phyloP scores from a whole-genome alignment of 2,888 invertebrate genomes.

The Ellobium chinense region DNA sequence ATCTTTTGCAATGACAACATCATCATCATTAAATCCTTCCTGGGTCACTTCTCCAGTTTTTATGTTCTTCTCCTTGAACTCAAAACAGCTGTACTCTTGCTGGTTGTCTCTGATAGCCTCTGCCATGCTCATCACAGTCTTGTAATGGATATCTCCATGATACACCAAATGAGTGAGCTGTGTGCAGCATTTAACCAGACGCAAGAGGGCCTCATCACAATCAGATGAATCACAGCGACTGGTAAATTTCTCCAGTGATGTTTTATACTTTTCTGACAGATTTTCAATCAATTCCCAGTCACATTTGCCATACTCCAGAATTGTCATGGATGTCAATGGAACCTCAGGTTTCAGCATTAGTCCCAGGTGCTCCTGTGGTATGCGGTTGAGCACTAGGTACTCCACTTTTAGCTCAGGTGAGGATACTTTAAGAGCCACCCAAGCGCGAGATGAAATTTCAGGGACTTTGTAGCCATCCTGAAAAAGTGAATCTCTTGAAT shows the following conservation, averaged over 20 bases:
- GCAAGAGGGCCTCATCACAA: constrained; percentile 55
- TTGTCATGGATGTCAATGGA: constrained; percentile 59
- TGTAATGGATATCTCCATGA: constrained; percentile 56
- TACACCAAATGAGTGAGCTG: constrained; percentile 60
- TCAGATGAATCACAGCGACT: constrained; percentile 58
- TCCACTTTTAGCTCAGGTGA: constrained; percentile 65
- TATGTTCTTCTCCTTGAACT: constrained; percentile 57
- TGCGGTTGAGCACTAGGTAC: constrained; percentile 59
- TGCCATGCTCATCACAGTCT: constrained; percentile 58
- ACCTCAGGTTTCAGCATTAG: constrained; percentile 65
- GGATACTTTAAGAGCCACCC: constrained; percentile 56
- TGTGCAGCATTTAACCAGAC: constrained; percentile 54
- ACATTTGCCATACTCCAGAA: constrained; percentile 62
- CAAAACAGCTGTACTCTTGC: constrained; percentile 57
- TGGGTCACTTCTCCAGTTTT: constrained; percentile 49
- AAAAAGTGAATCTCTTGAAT: constrained; percentile 35
- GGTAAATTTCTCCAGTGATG: constrained; percentile 58
- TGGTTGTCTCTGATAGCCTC: constrained; percentile 45
- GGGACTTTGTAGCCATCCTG: constrained; percentile 53
- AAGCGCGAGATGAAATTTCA: constrained; percentile 54
- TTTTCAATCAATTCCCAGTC: constrained; percentile 54
- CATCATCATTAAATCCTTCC: constrained; percentile 55
- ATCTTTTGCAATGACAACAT: constrained; percentile 56
- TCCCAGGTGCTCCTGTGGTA: constrained; percentile 60
- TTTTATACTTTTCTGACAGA: constrained; percentile 57